These are phyloP conservation scores for Drosophila birchii DNA, from an alignment of 2,888 invertebrate genomes.

Conservation along the genomic window DNA sequence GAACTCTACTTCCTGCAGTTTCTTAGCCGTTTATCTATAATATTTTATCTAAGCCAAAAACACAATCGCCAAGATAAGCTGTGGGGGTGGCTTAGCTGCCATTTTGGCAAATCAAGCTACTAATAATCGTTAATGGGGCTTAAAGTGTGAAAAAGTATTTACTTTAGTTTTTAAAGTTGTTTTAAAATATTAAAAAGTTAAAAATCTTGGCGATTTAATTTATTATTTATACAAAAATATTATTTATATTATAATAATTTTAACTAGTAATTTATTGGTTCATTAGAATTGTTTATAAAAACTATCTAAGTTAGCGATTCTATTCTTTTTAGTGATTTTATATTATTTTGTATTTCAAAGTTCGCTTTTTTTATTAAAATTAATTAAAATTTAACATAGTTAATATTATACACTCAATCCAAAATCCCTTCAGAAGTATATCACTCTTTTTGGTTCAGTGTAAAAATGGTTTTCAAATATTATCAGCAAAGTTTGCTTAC, in stretches of 20 bases:
- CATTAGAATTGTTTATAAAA: background rate
- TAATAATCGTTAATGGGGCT: slow-evolving; percentile 40
- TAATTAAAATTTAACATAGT: background rate
- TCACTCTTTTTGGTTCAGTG: background rate
- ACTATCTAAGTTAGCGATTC: background rate
- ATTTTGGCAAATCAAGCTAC: slow-evolving; percentile 46
- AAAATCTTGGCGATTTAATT: no score
- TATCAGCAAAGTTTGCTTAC: background rate
- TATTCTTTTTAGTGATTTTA: slow-evolving; percentile 3
- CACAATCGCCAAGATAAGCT: background rate
- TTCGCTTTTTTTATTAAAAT: background rate
- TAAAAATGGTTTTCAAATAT: background rate
- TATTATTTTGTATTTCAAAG: background rate
- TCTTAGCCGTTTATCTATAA: background rate
- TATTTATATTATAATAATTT: no score
- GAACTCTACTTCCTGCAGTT: slow-evolving; percentile 36
- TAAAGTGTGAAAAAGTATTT: background rate
- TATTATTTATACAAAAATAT: no score
- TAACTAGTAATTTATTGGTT: background rate
- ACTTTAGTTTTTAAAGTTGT: background rate
- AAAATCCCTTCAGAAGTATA: background rate
- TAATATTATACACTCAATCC: background rate
- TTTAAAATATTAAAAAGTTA: background rate
- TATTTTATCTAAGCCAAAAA: slow-evolving; percentile 2
- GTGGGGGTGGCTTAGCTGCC: background rate